A percentile compares a stretch with the other conserved stretches of the same genome.
These are phyloP conservation scores for Gambusia yucatana DNA, from an alignment of 2,797 vertebrate species.

Conservation along the genomic window DNA sequence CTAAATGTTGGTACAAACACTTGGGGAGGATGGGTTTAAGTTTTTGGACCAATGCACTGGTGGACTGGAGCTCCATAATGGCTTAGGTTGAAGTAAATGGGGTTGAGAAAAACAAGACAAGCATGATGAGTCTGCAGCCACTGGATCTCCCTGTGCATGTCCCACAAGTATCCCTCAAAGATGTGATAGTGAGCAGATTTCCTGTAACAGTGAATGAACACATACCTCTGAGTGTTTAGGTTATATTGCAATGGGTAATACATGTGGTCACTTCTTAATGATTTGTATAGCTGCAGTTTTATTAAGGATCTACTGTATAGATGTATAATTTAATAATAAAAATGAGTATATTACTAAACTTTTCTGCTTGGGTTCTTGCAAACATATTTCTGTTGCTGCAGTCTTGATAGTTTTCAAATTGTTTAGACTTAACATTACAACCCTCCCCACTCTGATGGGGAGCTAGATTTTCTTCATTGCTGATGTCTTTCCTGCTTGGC, in stretches of 20 bases:
- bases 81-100: background rate
- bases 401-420: background rate
- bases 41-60: conserved; percentile 15
- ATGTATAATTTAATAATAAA: conserved; percentile 83
- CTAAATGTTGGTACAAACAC: conserved; percentile 10
- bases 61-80: conserved; percentile 10
- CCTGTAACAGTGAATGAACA: conserved; percentile 60
- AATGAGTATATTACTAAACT: conserved; percentile 68
- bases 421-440: background rate
- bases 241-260: conserved; percentile 57
- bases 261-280: conserved; percentile 69
- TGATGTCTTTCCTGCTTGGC: background rate
- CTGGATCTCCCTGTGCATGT: conserved; percentile 58
- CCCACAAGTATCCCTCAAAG: conserved; percentile 50
- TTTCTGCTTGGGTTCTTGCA: conserved; percentile 1
- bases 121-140: conserved; percentile 19
- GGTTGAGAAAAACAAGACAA: background rate
- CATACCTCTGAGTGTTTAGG: conserved; percentile 70
- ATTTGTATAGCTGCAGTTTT: conserved; percentile 80
- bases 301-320: conserved; percentile 80
- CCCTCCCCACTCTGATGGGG: background rate
- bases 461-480: background rate
- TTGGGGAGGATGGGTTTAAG: background rate
- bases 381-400: background rate
- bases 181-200: conserved; percentile 47